A percentile compares a stretch with the other conserved stretches of the same genome.
phyloP scores from a whole-genome alignment of 2,797 vertebrate genomes.

The Microcaecilia unicolor region DNA sequence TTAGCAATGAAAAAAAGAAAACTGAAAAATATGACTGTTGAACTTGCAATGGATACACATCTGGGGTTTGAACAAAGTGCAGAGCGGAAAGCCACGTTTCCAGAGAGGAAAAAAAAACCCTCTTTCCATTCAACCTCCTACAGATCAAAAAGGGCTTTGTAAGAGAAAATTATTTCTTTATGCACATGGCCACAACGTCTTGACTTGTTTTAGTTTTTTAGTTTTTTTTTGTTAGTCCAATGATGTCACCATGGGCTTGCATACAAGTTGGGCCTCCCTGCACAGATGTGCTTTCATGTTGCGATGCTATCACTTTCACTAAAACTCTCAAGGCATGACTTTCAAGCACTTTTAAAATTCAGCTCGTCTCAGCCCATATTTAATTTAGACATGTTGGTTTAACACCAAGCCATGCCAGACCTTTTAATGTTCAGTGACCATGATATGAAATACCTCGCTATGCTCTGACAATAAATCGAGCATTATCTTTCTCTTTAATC shows the following conservation, averaged over 20 bases:
- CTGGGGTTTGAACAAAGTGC: neutral
- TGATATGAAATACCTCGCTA: constrained; percentile 49
- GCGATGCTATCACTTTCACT: constrained; percentile 39
- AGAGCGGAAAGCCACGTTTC: neutral
- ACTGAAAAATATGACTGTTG: neutral
- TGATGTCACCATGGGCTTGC: constrained; percentile 19
- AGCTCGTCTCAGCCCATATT: constrained; percentile 54
- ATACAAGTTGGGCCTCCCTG: neutral
- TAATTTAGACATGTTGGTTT: constrained; percentile 63
- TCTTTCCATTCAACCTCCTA: neutral
- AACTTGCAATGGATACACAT: neutral
- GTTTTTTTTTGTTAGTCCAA: constrained; percentile 4
- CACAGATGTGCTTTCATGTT: constrained; percentile 37
- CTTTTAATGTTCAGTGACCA: constrained; percentile 56
- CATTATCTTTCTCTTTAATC: constrained; percentile 30
- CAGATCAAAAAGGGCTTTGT: neutral
- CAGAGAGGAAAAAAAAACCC: fast-evolving
- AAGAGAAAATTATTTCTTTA: constrained; percentile 20
- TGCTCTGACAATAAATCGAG: constrained; percentile 54
- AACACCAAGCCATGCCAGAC: constrained; percentile 57
- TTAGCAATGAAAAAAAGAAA: neutral
- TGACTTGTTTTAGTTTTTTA: constrained; percentile 9
- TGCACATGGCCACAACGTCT: constrained; percentile 15
- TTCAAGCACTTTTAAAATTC: constrained; percentile 58
- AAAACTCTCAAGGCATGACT: constrained; percentile 40